phyloP scores from a whole-genome alignment of 2,888 invertebrate genomes.

The Sinelater perroti region DNA sequence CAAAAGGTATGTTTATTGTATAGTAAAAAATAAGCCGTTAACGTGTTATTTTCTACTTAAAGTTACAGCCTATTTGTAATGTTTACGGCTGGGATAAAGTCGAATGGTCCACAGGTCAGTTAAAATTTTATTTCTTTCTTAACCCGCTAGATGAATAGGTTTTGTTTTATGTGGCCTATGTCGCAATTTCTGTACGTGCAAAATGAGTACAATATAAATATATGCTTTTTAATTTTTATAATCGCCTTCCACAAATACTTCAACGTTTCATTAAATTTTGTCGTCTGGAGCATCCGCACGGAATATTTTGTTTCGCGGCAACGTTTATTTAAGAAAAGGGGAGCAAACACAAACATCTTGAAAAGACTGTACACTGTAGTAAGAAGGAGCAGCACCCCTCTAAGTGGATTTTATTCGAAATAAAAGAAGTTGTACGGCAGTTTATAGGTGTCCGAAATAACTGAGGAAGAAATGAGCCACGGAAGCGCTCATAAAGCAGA shows the following conservation, averaged over 20 bases:
- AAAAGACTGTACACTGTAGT: constrained; percentile 21
- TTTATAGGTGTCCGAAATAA: constrained; percentile 55
- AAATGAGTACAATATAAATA: too few species aligned
- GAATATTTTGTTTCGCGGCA: background rate
- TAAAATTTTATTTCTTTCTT: constrained; percentile 32
- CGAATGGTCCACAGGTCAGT: constrained; percentile 31
- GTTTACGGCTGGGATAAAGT: constrained; percentile 33
- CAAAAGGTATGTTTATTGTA: too few species aligned
- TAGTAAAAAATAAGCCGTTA: constrained; percentile 30
- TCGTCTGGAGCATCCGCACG: background rate
- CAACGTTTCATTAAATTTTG: background rate
- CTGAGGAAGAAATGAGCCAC: constrained; percentile 51
- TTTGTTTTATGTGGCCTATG: constrained; percentile 18
- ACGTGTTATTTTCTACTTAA: constrained; percentile 34
- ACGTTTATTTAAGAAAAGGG: too few species aligned
- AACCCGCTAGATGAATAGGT: constrained; percentile 30
- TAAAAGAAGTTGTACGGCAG: constrained; percentile 46
- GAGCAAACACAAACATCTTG: constrained; percentile 1
- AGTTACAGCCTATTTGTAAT: constrained; percentile 38
- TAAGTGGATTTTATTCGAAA: constrained; percentile 46
- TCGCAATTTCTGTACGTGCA: constrained; percentile 9
- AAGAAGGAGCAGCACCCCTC: constrained; percentile 29
- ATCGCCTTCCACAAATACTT: background rate
- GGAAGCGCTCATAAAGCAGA: constrained; percentile 56
- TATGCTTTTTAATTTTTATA: too few species aligned